Base-by-base conservation (phyloP, 2,888 invertebrate species). In the Theodoxus fluviatilis region DNA sequence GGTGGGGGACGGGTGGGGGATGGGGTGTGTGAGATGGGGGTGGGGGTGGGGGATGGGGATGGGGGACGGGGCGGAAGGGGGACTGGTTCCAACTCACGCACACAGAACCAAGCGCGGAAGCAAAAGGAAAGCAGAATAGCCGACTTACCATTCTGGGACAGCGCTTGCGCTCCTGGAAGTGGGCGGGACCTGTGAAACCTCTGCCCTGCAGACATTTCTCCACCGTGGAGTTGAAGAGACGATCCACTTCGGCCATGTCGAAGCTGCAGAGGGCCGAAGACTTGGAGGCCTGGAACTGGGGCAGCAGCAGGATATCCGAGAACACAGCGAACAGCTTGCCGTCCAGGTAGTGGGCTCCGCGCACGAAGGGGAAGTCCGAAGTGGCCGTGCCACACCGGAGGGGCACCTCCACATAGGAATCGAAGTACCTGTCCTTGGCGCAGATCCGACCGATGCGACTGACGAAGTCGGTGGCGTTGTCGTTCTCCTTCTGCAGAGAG, bases 331-430 rank as follows among this genome's bases (percentile, higher is more conserved):
- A 75, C 22, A 83, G 67, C 49, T 74, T 75, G 80, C 95, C 94
- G 1, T 94, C 94, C 86, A 94, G 95, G 52, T 95, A 95, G 55
- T 97, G 93, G 0, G 95, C 96, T 47, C 97, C 96, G 85, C 96
- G 95, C 2, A 96, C 94, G 68, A 97, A 90, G 88, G 96, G 96
- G 87, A 95, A 97, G 37, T 66, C 65, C n/a, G 72, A 69, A 1
- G 68, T 35, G 73, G 91, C 91, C 59, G 78, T 76, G 25, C 78
- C 81, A 87, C 98, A 98, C 79, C 95, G 94, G 86, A 98, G 92
- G 12, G 97, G 97, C 79, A 98, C 95, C 90, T 98, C 98, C 28
- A 97, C 96, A 87, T 98, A 98, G 9, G 97, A 97, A 87, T 96
- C 95, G 88, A 96, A 98, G 86, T 96, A 94, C 78, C 93, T 92